Base-by-base conservation (phyloP, 2,888 invertebrate genomes). In the Erebia aethiops region DNA sequence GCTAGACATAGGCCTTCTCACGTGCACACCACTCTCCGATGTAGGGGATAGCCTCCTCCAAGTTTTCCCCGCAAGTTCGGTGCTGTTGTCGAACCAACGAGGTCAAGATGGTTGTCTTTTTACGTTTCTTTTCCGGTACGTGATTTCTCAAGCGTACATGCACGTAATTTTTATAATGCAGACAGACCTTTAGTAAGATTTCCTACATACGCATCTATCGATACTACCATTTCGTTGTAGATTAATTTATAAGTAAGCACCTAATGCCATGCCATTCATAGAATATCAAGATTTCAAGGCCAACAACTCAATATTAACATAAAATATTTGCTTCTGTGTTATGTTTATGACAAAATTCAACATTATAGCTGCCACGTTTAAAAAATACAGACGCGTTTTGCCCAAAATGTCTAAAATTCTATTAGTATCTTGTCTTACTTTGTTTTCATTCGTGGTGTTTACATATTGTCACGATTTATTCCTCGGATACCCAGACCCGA, bases 401-500 rank as follows among this genome's bases (percentile, higher is more conserved):
- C 43, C 13, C 1, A 71, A 71, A 68, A 76, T 77, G 76, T 76
- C 57, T 51, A 68, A 43, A 14, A 68, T 69, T 69, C 76, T 67
- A 74, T 71, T 75, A 18, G 70, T 71, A 26, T 16, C 61, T 68
- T 60, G 61, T 62, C 26, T 75, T 60, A 4, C 74, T 16, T 43
- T 77, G 14, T 46, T 74, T 60, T 61, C 71, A 8, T 18, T 73
- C 16, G 35, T 74, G 51, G 16, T 35, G 35, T 43, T 26, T 35
- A 65, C 69, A 0, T 46, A 62, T 9, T 54, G 75, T 1, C 76
- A 82, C 26, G 83, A 85, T 70, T 72, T 85, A 51, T 75, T 77
- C 1, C 75, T 85, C 2, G 90, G 90, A 0, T 91, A 86, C 71
- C 86, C 87, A 0, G 90, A 89, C 75, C n/a, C 78, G 9, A 76